Conservation (phyloP, 2,797 vertebrate genomes). For the Bryconaethiops microstoma region DNA sequence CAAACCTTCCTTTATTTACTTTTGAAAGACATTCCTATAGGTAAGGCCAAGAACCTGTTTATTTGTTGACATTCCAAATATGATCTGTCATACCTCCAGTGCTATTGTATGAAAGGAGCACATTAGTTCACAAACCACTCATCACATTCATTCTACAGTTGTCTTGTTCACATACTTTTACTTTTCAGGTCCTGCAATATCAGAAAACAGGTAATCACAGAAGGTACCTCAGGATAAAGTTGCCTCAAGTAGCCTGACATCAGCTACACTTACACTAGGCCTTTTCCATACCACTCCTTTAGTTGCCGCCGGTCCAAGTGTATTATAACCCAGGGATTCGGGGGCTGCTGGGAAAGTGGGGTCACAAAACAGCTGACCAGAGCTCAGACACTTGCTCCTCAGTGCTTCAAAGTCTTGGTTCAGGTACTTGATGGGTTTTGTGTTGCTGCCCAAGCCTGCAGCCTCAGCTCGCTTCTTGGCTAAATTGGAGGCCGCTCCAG, state of each 20-base stretch:
- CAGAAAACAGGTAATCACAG: too few species aligned
- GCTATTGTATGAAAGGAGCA: too few species aligned
- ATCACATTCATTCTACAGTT: too few species aligned
- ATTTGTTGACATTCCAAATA: too few species aligned
- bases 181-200: too few species aligned
- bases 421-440: conserved; percentile 78
- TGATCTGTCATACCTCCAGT: too few species aligned
- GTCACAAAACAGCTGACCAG: conserved; percentile 84
- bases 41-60: too few species aligned
- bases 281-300: conserved; percentile 87
- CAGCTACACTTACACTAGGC: conserved; percentile 81
- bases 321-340: conserved; percentile 83
- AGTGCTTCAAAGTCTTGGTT: conserved; percentile 83
- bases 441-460: conserved; percentile 83
- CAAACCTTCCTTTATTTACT: too few species aligned
- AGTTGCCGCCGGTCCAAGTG: conserved; percentile 84
- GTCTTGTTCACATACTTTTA: too few species aligned
- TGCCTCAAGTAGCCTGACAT: too few species aligned
- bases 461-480: conserved; percentile 80
- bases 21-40: too few species aligned
- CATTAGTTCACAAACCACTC: too few species aligned
- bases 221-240: not conserved
- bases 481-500: conserved; percentile 81
- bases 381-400: conserved; percentile 69
- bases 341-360: conserved; percentile 80